These are phyloP conservation scores for Solenopsis invicta DNA, from an alignment of 1,140 invertebrate species.

Conservation along the genomic window DNA sequence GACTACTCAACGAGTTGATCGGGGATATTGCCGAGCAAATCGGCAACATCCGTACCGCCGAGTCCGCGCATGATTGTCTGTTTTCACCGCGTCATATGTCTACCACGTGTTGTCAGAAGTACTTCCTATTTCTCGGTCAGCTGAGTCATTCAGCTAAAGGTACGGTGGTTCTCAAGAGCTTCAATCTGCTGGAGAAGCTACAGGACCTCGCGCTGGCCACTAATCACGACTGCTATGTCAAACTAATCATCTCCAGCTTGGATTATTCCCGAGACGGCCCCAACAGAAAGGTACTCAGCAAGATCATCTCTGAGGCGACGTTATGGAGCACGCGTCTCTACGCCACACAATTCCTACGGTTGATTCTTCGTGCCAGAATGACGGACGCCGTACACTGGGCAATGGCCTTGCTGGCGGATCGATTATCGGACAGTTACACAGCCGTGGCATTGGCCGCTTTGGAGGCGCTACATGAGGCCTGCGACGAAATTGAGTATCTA, in stretches of 20 bases:
- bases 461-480: conserved; percentile 96
- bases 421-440: conserved; percentile 93
- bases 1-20: conserved; percentile 92
- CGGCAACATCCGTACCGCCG: conserved; percentile 90
- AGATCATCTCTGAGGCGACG: conserved; percentile 90
- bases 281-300: conserved; percentile 83
- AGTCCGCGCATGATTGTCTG: conserved; percentile 94
- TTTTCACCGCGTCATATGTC: conserved; percentile 96
- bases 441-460: conserved; percentile 93
- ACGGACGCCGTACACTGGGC: conserved; percentile 90
- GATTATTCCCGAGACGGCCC: conserved; percentile 92
- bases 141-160: conserved; percentile 93
- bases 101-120: conserved; percentile 96
- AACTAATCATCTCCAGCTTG: conserved; percentile 95
- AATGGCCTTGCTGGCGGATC: conserved; percentile 92
- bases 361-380: conserved; percentile 92
- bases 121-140: conserved; percentile 97
- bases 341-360: conserved; percentile 95
- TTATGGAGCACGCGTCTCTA: conserved; percentile 94
- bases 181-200: conserved; percentile 93
- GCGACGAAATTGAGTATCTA: conserved; percentile 94
- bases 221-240: conserved; percentile 96
- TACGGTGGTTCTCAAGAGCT: conserved; percentile 91
- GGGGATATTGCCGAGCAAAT: conserved; percentile 93
- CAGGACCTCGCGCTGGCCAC: conserved; percentile 93